Base-by-base conservation (phyloP, 1,140 invertebrate species). In the Drosophila suzukii region DNA sequence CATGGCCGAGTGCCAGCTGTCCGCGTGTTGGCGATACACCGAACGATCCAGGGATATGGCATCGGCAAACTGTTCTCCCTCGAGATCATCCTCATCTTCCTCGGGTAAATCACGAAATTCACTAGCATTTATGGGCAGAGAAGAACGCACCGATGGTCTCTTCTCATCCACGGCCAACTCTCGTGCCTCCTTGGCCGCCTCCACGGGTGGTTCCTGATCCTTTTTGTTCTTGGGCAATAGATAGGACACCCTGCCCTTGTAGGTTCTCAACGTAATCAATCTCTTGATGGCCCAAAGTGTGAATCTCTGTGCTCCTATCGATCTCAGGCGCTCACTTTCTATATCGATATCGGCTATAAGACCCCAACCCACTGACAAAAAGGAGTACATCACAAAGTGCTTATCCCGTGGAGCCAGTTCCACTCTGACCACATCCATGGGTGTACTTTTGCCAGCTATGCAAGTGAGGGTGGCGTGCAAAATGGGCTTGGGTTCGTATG, bases 301-400 rank as follows among this genome's bases (percentile, higher is more conserved):
- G 90, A 99, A 99, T 50, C 98, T 94, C 60, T 97, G 96, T 20
- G 96, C 96, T 11, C 98, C 98, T 60, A 99, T 95, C 0, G 95
- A 95, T 49, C 98, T 94, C 53, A 99, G 93, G 56, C 96, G 94
- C 93, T 99, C 98, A 93, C 98, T 99, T 92, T 99, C 98, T 72
- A 98, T 98, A 92, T 99, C 98, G 80, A 99, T 97, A 92, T 99
- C 98, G 0, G 98, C 96, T n/a, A 99, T 93, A 1, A 99, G 92
- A 1, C 98, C 98, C 98, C 98, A 99, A 36, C 97, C 97, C 27
- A 98, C 94, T 1, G 97, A 98, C 17, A 99, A 93, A 91, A 99
- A 99, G 10, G 98, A 98, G 92, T 96, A 98, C 81, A 98, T 93
- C 70, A 95, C 96, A 92, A 38, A 74, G 12, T 78, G 54, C 32